These are phyloP conservation scores for Cheilosia variabilis DNA, from an alignment of 2,888 invertebrate genomes.

Conservation along the genomic window DNA sequence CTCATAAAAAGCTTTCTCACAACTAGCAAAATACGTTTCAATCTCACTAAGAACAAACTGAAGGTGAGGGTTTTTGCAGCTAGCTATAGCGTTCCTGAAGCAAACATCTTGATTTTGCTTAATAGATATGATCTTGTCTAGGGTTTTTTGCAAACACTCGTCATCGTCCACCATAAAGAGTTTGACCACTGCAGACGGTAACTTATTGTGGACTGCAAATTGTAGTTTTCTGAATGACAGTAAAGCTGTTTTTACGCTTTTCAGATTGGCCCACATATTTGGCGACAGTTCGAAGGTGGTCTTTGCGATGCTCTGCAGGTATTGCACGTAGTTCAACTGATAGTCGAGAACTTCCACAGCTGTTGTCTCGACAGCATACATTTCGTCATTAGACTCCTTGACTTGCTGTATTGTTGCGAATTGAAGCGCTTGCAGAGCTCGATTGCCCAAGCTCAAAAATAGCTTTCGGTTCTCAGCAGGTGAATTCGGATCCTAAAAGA, in stretches of 20 bases:
- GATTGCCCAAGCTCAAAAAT: slow-evolving; percentile 41
- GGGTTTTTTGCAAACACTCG: slow-evolving; percentile 42
- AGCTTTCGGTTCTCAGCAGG: slow-evolving; percentile 38
- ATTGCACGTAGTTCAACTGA: slow-evolving; percentile 55
- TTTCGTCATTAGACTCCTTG: slow-evolving; percentile 40
- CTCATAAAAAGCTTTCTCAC: slow-evolving; percentile 34
- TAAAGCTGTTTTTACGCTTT: slow-evolving; percentile 27
- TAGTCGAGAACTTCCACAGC: slow-evolving; percentile 48
- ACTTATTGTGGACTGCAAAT: slow-evolving; percentile 45
- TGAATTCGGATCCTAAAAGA: slow-evolving; percentile 36
- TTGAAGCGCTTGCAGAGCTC: slow-evolving; percentile 39
- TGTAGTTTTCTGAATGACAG: slow-evolving; percentile 45
- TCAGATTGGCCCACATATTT: not conserved
- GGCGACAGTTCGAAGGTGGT: slow-evolving; percentile 38
- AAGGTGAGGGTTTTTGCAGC: slow-evolving; percentile 23
- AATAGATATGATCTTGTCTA: slow-evolving; percentile 36
- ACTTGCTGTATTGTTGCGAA: slow-evolving; percentile 42
- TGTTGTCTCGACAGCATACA: slow-evolving; percentile 49
- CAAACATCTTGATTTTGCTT: slow-evolving; percentile 18
- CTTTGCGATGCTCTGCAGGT: slow-evolving; percentile 30
- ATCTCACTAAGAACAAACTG: slow-evolving; percentile 41
- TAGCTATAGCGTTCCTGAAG: slow-evolving; percentile 34
- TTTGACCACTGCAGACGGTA: slow-evolving; percentile 68
- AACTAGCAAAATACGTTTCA: slow-evolving; percentile 36
- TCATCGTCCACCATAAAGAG: slow-evolving; percentile 72